Percentiles rank a stretch among this genome's conserved stretches.
Conservation (phyloP, 2,888 invertebrate species). For the Priocnemis perturbator region DNA sequence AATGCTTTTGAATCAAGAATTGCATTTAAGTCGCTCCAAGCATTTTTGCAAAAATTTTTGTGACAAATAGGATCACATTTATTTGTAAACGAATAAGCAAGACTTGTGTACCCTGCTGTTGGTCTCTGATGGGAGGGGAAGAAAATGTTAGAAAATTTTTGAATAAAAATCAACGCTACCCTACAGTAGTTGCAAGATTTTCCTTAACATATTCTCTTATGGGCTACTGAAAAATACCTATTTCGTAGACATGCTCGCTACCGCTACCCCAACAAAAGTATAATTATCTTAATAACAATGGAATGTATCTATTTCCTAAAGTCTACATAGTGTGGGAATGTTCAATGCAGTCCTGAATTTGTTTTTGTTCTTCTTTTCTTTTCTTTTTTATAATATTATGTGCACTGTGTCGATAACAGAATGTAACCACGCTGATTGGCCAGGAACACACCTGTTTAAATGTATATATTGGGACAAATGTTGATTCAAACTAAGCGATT, state of each 20-base stretch:
- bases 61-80: not conserved
- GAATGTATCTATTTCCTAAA: constrained; percentile 68
- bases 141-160: constrained; percentile 26
- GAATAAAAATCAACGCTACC: constrained; percentile 31
- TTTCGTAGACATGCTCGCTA: constrained; percentile 57
- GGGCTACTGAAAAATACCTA: constrained; percentile 37
- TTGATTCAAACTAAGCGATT: constrained; percentile 60
- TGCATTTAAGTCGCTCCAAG: no score
- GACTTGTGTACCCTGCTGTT: constrained; percentile 26
- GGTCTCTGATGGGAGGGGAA: constrained; percentile 20
- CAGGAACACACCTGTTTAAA: constrained; percentile 70
- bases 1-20: no score
- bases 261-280: constrained; percentile 57
- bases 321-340: constrained; percentile 68
- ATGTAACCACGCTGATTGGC: constrained; percentile 73
- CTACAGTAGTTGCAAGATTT: constrained; percentile 31
- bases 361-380: not conserved
- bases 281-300: constrained; percentile 66
- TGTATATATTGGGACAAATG: constrained; percentile 53
- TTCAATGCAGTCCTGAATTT: constrained; percentile 66
- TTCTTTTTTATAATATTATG: constrained; percentile 48
- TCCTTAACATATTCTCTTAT: constrained; percentile 44
- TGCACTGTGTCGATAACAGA: constrained; percentile 56
- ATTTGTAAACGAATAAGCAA: not conserved
- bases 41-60: no score